phyloP scores from a whole-genome alignment of 2,888 invertebrate species.

The Microplitis deprimator region DNA sequence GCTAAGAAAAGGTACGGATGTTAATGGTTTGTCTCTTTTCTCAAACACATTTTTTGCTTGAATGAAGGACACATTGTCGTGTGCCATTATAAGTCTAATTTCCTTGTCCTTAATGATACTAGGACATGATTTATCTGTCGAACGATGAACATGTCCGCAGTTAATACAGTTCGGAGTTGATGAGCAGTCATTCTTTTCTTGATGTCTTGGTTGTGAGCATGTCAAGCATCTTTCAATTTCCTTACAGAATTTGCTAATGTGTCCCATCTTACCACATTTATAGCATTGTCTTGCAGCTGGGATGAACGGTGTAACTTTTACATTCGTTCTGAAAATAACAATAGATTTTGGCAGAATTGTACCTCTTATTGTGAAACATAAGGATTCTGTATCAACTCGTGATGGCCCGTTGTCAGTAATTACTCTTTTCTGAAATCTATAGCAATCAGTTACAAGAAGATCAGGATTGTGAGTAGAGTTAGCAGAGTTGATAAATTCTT shows the following conservation, averaged over 20 bases:
- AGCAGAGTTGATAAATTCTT: not conserved
- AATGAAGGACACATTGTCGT: conserved; percentile 31
- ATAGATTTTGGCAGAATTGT: not conserved
- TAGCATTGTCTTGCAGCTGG: not conserved
- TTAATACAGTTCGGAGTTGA: no score
- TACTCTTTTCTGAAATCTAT: not conserved
- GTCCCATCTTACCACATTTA: conserved; percentile 62
- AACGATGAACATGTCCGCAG: no score
- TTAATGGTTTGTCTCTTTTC: not conserved
- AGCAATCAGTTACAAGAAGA: not conserved
- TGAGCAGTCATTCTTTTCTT: no score
- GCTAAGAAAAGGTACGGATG: not conserved
- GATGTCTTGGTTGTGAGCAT: conserved; percentile 2
- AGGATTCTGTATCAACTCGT: not conserved
- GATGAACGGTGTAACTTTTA: not conserved
- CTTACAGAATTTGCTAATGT: conserved; percentile 66
- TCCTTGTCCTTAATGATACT: conserved; percentile 2
- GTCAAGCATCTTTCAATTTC: conserved; percentile 3
- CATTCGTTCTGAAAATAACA: not conserved
- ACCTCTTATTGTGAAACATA: not conserved
- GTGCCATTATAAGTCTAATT: conserved; percentile 39
- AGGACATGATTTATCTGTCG: conserved; percentile 16
- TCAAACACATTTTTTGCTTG: conserved; percentile 21
- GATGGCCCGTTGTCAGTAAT: not conserved
- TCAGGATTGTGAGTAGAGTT: not conserved